Evolutionary conservation across 2,888 invertebrate species (phyloP).

Genomic region (Agrochola litura): DNA sequence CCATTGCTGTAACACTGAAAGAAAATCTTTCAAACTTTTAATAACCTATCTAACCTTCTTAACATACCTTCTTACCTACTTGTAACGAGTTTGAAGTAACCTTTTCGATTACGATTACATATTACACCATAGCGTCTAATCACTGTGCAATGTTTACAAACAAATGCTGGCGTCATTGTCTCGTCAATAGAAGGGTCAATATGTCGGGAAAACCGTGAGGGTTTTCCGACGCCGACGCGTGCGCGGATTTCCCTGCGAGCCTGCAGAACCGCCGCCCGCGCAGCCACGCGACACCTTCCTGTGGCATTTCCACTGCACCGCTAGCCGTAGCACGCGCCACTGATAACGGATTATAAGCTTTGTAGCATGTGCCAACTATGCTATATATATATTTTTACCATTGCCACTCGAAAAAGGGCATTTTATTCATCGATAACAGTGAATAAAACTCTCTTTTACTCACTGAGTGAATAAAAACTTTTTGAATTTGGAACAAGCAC

Average conservation of each 20-base stretch:
- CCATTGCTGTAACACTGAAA: not conserved
- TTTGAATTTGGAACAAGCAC: no score
- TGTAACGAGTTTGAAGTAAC: not conserved
- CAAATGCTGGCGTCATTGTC: conserved; percentile 20
- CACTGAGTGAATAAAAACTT: no score
- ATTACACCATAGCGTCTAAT: conserved; percentile 8
- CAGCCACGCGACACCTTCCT: conserved; percentile 21
- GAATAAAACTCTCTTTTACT: no score
- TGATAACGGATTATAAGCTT: conserved; percentile 24
- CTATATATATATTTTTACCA: not conserved
- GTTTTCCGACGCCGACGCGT: conserved; percentile 46
- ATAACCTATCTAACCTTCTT: not conserved
- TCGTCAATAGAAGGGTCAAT: conserved; percentile 42
- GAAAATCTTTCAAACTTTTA: not conserved
- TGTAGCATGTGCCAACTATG: conserved; percentile 12
- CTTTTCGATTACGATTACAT: no score
- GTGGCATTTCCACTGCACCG: conserved; percentile 28
- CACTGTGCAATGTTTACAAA: conserved; percentile 51
- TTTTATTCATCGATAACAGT: no score
- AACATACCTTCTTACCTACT: not conserved
- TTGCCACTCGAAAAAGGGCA: no score
- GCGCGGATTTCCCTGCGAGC: conserved; percentile 45
- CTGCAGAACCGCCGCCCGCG: conserved; percentile 27
- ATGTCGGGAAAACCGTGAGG: conserved; percentile 57
- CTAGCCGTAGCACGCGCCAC: conserved; percentile 35